phyloP scores from a whole-genome alignment of 2,113 vertebrate genomes.

The Oncorhynchus tshawytscha region DNA sequence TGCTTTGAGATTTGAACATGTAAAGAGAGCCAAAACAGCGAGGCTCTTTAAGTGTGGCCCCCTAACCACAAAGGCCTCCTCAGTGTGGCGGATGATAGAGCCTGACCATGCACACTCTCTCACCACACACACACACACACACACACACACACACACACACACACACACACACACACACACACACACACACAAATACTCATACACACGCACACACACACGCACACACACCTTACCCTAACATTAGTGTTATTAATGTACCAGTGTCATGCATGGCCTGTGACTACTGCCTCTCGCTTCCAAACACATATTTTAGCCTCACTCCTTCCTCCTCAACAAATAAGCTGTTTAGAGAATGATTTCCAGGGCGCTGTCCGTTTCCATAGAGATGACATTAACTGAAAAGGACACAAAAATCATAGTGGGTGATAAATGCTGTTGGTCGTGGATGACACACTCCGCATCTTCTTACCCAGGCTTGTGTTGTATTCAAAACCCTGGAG shows the following conservation, averaged over 20 bases:
- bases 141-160: slow-evolving; percentile 35
- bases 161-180: slow-evolving; percentile 25
- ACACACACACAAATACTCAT: too few relatives aligned
- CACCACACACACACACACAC: neutral
- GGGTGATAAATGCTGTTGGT: slow-evolving; percentile 78
- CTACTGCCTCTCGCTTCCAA: slow-evolving; percentile 71
- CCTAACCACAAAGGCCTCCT: slow-evolving; percentile 69
- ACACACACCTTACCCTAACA: slow-evolving; percentile 47
- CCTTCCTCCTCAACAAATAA: slow-evolving; percentile 79
- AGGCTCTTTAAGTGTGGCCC: slow-evolving; percentile 67
- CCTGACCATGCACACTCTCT: slow-evolving; percentile 36
- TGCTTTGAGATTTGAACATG: slow-evolving; percentile 60
- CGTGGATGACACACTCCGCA: slow-evolving; percentile 79
- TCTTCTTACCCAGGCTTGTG: slow-evolving; percentile 77
- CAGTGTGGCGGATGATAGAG: slow-evolving; percentile 61
- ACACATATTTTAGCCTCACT: slow-evolving; percentile 79
- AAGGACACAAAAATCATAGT: slow-evolving; percentile 86
- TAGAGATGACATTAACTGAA: slow-evolving; percentile 90
- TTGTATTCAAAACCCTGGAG: slow-evolving; percentile 79
- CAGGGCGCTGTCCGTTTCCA: slow-evolving; percentile 85
- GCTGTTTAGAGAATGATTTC: slow-evolving; percentile 84
- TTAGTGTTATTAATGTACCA: slow-evolving; percentile 85
- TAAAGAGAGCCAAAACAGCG: slow-evolving; percentile 73
- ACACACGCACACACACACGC: neutral
- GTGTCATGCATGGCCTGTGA: slow-evolving; percentile 70